Conservation (phyloP, 2,888 invertebrate species). For the Eilema depressum region DNA sequence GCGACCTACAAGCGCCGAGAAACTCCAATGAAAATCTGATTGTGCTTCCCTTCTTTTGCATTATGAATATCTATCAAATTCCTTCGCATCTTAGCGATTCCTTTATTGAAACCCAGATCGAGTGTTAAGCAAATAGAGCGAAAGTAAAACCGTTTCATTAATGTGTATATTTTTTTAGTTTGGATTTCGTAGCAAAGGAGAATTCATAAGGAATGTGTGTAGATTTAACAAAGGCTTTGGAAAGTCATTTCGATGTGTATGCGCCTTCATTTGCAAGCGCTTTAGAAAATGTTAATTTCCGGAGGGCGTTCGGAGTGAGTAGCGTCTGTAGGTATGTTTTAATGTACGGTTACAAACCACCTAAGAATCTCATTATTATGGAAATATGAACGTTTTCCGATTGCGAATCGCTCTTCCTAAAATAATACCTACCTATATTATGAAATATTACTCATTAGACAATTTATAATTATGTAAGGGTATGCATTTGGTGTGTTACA, state of each 20-base stretch:
- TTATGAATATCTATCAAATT: constrained; percentile 81
- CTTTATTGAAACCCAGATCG: constrained; percentile 71
- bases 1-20: constrained; percentile 48
- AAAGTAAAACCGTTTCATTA: constrained; percentile 65
- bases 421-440: constrained; percentile 25
- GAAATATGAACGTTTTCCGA: constrained; percentile 39
- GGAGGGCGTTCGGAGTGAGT: constrained; percentile 55
- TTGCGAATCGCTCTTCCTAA: constrained; percentile 33
- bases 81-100: constrained; percentile 64
- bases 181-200: constrained; percentile 48
- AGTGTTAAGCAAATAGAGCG: constrained; percentile 69
- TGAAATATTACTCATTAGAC: constrained; percentile 33
- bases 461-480: constrained; percentile 22
- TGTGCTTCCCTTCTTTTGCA: constrained; percentile 80
- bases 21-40: constrained; percentile 82
- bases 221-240: constrained; percentile 65
- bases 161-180: constrained; percentile 61
- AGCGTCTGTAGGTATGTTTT: constrained; percentile 37
- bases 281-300: constrained; percentile 79
- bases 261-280: constrained; percentile 72
- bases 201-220: constrained; percentile 59
- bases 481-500: background rate
- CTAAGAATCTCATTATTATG: constrained; percentile 41
- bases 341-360: constrained; percentile 44
- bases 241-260: constrained; percentile 70